These are phyloP conservation scores for Bungarus multicinctus DNA, from an alignment of 2,113 vertebrate genomes.

Conservation along the genomic window DNA sequence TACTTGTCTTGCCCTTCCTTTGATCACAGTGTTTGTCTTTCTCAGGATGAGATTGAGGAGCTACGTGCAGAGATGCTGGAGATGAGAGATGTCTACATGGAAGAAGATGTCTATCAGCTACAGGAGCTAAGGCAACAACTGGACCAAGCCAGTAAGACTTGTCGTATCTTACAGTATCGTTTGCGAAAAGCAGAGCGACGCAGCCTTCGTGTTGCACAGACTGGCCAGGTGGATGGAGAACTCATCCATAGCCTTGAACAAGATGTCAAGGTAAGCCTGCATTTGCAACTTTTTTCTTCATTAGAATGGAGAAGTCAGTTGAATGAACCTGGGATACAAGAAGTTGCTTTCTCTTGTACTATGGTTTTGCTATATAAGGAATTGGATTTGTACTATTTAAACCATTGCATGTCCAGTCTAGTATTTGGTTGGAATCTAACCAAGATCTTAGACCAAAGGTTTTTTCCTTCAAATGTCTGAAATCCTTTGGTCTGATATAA, in stretches of 20 bases:
- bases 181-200: slow-evolving; percentile 94
- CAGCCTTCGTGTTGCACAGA: slow-evolving; percentile 92
- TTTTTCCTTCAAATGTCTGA: background rate
- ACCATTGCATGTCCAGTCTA: background rate
- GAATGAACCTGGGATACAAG: background rate
- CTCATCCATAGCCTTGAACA: slow-evolving; percentile 93
- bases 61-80: slow-evolving; percentile 96
- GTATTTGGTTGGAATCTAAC: background rate
- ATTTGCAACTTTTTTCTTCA: too few relatives aligned
- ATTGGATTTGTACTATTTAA: background rate
- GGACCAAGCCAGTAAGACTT: slow-evolving; percentile 96
- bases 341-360: background rate
- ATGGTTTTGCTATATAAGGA: background rate
- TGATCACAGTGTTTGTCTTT: accelerated
- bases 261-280: slow-evolving; percentile 87
- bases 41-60: slow-evolving; percentile 96
- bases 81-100: slow-evolving; percentile 98
- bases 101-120: slow-evolving; percentile 96
- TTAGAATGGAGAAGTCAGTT: background rate
- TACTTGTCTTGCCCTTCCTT: background rate
- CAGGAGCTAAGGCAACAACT: slow-evolving; percentile 96
- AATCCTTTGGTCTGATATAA: background rate
- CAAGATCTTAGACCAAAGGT: background rate
- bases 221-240: slow-evolving; percentile 92
- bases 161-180: slow-evolving; percentile 96